Percentiles rank a stretch among this genome's conserved stretches.
Conservation (phyloP, 2,888 invertebrate species). For the Synergus itoensis region DNA sequence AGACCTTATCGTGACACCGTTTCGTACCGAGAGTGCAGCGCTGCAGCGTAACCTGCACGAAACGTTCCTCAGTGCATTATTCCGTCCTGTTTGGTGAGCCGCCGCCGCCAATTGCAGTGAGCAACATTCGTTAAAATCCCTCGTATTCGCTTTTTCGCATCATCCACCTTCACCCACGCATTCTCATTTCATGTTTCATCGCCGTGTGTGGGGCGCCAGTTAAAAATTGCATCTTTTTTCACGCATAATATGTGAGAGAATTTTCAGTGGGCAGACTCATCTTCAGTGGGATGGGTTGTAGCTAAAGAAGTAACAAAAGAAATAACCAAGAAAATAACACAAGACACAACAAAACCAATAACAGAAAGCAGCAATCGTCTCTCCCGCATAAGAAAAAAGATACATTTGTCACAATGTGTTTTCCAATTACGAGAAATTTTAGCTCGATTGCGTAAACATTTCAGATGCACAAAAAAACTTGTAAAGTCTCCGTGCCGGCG, state of each 20-base stretch:
- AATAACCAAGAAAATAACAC: background rate
- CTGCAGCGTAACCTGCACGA: constrained; percentile 54
- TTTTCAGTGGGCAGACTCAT: background rate
- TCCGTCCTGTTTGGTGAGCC: constrained; percentile 58
- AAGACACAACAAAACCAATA: too few relatives aligned
- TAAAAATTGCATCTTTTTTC: constrained; percentile 38
- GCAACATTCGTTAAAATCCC: constrained; percentile 51
- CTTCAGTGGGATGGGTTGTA: background rate
- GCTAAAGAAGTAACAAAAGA: background rate
- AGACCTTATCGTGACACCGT: constrained; percentile 76
- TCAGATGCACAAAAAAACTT: background rate
- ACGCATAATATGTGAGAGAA: constrained; percentile 35
- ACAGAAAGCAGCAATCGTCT: too few relatives aligned
- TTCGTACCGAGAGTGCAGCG: constrained; percentile 62
- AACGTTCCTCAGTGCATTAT: constrained; percentile 58
- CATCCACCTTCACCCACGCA: constrained; percentile 5
- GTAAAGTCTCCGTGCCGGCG: too few relatives aligned
- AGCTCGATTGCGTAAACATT: background rate
- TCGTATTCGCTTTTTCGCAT: constrained; percentile 46
- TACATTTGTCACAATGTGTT: background rate
- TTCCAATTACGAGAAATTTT: background rate
- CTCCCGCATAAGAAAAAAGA: background rate
- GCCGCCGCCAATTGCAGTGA: constrained; percentile 58
- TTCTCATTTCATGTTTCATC: constrained; percentile 8
- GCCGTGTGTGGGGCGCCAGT: constrained; percentile 30